A percentile compares a stretch with the other conserved stretches of the same genome.
phyloP scores from a whole-genome alignment of 2,797 vertebrate genomes.

The Pygocentrus nattereri region DNA sequence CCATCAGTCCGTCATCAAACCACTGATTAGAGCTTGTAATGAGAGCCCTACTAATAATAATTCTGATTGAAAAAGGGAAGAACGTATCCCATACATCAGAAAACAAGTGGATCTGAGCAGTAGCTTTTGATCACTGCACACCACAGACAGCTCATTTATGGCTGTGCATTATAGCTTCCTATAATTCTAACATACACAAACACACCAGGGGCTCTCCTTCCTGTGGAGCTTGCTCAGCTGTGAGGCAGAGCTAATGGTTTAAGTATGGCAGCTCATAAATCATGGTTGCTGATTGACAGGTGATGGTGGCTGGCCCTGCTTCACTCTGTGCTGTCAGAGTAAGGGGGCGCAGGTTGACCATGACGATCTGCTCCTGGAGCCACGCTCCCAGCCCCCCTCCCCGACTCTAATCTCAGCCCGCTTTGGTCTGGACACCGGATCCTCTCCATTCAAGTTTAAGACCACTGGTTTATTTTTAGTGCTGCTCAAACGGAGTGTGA shows the following conservation, averaged over 20 bases:
- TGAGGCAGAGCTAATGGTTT: constrained; percentile 58
- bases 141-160: constrained; percentile 49
- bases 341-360: constrained; percentile 50
- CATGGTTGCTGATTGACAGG: constrained; percentile 59
- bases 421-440: constrained; percentile 60
- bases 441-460: constrained; percentile 21
- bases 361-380: constrained; percentile 48
- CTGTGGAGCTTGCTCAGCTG: constrained; percentile 55
- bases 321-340: constrained; percentile 57
- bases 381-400: constrained; percentile 34
- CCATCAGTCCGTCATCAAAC: constrained; percentile 51
- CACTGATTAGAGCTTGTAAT: constrained; percentile 55
- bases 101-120: constrained; percentile 52
- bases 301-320: constrained; percentile 53
- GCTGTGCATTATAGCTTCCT: constrained; percentile 51
- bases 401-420: constrained; percentile 59
- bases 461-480: constrained; percentile 50
- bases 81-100: constrained; percentile 50
- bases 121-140: constrained; percentile 50
- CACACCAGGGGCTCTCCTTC: constrained; percentile 47
- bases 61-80: constrained; percentile 40
- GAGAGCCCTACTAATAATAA: constrained; percentile 51
- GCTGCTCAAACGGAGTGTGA: constrained; percentile 18
- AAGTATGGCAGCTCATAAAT: constrained; percentile 60
- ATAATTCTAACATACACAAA: constrained; percentile 60